These are phyloP conservation scores for Eidolon helvum DNA, from an alignment of 2,113 vertebrate genomes.

Conservation along the genomic window DNA sequence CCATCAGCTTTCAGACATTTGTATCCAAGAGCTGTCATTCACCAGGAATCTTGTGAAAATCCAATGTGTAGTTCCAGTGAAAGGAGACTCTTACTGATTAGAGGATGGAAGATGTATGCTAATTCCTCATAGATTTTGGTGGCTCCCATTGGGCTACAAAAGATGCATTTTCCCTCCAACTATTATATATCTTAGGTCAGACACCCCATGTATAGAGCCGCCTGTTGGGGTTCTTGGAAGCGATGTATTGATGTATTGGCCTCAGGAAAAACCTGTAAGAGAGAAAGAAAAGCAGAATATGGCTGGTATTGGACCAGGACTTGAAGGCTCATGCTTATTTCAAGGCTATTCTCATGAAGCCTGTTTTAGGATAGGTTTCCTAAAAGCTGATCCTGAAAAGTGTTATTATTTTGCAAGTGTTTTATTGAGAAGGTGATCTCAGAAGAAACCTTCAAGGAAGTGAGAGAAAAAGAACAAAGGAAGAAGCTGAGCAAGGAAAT, in stretches of 20 bases:
- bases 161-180: not conserved
- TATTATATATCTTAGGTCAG: not conserved
- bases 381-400: not conserved
- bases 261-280: not conserved
- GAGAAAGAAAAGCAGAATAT: not conserved
- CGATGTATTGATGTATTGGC: not conserved
- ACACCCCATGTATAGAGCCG: not conserved
- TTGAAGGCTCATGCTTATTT: not conserved
- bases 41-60: not conserved
- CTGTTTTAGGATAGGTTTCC: not conserved
- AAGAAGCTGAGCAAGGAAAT: not conserved
- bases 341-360: not conserved
- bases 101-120: not conserved
- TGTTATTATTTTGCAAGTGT: not conserved
- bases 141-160: not conserved
- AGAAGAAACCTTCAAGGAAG: not conserved
- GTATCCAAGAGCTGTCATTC: not conserved
- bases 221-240: not conserved
- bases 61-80: not conserved
- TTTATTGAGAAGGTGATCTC: not conserved
- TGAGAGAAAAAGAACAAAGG: not conserved
- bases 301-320: rapidly evolving
- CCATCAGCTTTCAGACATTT: not conserved
- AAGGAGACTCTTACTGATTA: not conserved
- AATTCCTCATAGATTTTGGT: not conserved